A percentile compares a stretch with the other conserved stretches of the same genome.
Evolutionary conservation across 2,113 vertebrate species (phyloP).

Genomic region (Gopherus flavomarginatus): DNA sequence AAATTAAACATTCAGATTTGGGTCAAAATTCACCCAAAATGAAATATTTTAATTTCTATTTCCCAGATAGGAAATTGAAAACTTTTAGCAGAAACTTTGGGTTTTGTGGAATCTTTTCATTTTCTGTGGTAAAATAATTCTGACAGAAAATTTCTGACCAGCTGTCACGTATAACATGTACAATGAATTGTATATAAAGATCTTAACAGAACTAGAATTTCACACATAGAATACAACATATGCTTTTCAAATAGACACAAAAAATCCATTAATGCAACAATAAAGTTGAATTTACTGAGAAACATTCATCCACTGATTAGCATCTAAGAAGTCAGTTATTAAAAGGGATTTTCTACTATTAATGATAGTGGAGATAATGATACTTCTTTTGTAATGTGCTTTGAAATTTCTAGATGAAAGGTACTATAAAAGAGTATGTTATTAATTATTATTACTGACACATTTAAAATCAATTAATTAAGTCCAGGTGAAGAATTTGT

Average conservation of each 20-base stretch:
- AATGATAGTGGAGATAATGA: background rate
- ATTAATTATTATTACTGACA: background rate
- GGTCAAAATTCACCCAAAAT: too few relatives aligned
- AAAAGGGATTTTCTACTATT: background rate
- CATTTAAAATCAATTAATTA: background rate
- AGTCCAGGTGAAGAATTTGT: background rate
- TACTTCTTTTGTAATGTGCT: background rate
- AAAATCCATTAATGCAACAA: background rate
- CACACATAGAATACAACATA: background rate
- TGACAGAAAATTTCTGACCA: too few relatives aligned
- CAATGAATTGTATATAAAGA: background rate
- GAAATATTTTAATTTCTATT: too few relatives aligned
- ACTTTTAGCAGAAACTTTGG: too few relatives aligned
- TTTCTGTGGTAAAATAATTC: too few relatives aligned
- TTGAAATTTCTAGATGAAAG: background rate
- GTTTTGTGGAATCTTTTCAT: too few relatives aligned
- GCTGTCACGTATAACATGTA: background rate
- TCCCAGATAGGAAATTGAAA: too few relatives aligned
- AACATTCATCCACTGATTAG: background rate
- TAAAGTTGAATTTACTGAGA: background rate
- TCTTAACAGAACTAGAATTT: background rate
- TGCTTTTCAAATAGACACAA: background rate
- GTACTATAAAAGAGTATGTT: background rate
- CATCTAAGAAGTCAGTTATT: background rate
- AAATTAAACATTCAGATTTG: too few relatives aligned